Conservation (phyloP, 2,797 vertebrate species). For the Monodelphis domestica region DNA sequence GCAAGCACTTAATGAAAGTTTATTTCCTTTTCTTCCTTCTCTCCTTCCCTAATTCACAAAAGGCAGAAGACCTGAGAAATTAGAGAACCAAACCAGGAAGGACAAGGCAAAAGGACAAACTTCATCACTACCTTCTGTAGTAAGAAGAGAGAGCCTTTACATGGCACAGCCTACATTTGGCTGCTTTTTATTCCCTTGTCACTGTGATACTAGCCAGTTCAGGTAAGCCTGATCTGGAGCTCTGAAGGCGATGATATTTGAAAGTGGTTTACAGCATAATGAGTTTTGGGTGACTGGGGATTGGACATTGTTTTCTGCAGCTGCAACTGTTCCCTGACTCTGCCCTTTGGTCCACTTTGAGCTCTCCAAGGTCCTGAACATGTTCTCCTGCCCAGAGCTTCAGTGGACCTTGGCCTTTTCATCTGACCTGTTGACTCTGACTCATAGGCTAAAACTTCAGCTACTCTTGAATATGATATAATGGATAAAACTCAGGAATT, state of each 20-base stretch:
- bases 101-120: background rate
- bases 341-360: background rate
- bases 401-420: background rate
- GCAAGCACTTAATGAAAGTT: background rate
- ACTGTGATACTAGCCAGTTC: background rate
- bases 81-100: background rate
- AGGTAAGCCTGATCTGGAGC: background rate
- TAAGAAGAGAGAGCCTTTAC: background rate
- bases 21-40: background rate
- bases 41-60: background rate
- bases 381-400: background rate
- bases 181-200: background rate
- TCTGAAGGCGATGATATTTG: background rate
- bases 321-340: background rate
- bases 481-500: background rate
- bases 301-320: background rate
- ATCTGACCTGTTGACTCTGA: background rate
- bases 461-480: background rate
- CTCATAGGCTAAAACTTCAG: background rate
- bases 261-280: background rate
- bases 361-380: background rate
- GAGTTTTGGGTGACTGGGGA: background rate
- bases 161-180: background rate
- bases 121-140: background rate
- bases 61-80: background rate